These are phyloP conservation scores for Drosophila gunungcola DNA, from an alignment of 1,140 invertebrate species.

Conservation along the genomic window DNA sequence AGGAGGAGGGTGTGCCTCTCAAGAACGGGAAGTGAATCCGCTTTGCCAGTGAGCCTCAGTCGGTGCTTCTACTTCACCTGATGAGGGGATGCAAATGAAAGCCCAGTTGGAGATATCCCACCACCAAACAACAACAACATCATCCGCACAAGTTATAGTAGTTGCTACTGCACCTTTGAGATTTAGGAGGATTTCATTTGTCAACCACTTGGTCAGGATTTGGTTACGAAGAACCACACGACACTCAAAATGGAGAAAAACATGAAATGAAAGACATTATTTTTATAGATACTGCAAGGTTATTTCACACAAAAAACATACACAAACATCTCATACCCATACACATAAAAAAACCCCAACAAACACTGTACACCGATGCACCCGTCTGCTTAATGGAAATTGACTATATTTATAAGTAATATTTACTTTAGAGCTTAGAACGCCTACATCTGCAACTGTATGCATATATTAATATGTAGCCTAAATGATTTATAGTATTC, in stretches of 20 bases:
- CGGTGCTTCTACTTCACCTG: neutral
- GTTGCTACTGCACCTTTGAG: conserved; percentile 68
- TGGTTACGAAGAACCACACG: conserved; percentile 2
- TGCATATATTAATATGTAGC: conserved; percentile 41
- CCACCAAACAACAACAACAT: neutral
- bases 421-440: conserved; percentile 62
- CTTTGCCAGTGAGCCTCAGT: neutral
- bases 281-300: conserved; percentile 61
- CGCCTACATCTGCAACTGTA: conserved; percentile 42
- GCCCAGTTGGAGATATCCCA: conserved; percentile 3
- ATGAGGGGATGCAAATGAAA: neutral
- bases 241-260: conserved; percentile 16
- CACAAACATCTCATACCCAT: conserved; percentile 36
- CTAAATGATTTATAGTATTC: conserved; percentile 64
- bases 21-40: conserved; percentile 67
- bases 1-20: conserved; percentile 80
- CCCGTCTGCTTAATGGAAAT: conserved; percentile 54
- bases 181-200: conserved; percentile 45
- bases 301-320: conserved; percentile 33
- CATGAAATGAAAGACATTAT: conserved; percentile 71
- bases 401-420: conserved; percentile 76
- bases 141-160: conserved; percentile 76
- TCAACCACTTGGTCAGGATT: conserved; percentile 14
- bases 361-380: conserved; percentile 38
- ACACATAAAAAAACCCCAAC: neutral